phyloP scores from a whole-genome alignment of 1,140 invertebrate genomes.

The Heliconius hewitsoni region DNA sequence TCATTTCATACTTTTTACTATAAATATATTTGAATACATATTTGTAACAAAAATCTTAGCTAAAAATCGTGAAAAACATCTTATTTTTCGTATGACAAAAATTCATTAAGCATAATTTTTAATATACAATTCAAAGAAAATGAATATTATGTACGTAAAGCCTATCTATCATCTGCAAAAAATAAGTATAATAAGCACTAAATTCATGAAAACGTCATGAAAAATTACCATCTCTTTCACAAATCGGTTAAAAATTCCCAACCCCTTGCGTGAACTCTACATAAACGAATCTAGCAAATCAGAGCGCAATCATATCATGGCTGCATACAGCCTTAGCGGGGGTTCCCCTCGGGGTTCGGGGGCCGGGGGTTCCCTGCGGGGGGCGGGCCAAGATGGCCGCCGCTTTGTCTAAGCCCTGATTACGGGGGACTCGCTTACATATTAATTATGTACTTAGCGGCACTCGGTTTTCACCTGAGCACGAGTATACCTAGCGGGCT shows the following conservation, averaged over 20 bases:
- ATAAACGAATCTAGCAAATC: conserved; percentile 40
- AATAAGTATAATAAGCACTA: background rate
- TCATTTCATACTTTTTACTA: too few species aligned
- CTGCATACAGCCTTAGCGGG: conserved; percentile 39
- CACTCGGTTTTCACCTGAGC: conserved; percentile 49
- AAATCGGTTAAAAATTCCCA: background rate
- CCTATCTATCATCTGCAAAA: too few species aligned
- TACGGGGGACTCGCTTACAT: conserved; percentile 68
- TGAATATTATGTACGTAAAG: background rate
- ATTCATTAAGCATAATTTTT: too few species aligned
- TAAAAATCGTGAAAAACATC: too few species aligned
- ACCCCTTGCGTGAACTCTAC: conserved; percentile 16
- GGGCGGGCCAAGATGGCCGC: conserved; percentile 69
- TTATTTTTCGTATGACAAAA: too few species aligned
- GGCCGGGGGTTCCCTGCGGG: conserved; percentile 21
- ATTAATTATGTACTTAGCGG: conserved; percentile 75
- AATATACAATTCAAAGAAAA: background rate
- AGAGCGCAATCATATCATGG: conserved; percentile 38
- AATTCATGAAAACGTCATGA: background rate
- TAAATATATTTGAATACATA: too few species aligned
- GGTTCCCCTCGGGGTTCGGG: background rate
- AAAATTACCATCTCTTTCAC: conserved; percentile 13
- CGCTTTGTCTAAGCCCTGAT: conserved; percentile 72
- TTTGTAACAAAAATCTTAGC: too few species aligned
- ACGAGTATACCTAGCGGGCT: conserved; percentile 12